phyloP scores from a whole-genome alignment of 2,888 invertebrate species.

The Argyresthia goedartella region DNA sequence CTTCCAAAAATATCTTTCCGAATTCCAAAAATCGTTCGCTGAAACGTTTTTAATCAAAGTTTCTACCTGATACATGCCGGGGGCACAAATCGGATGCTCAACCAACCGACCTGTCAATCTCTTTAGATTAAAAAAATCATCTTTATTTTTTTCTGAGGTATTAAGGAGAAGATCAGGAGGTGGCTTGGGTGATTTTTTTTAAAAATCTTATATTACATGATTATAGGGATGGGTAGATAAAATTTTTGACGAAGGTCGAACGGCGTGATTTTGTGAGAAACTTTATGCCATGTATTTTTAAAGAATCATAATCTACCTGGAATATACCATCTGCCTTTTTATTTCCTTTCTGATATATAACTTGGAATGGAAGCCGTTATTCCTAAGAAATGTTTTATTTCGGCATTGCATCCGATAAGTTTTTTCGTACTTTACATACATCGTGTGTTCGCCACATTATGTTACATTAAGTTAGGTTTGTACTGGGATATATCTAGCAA shows the following conservation, averaged over 20 bases:
- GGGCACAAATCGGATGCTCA: slow-evolving; percentile 29
- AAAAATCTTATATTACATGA: slow-evolving; percentile 29
- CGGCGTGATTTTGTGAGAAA: slow-evolving; percentile 20
- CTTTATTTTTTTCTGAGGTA: slow-evolving; percentile 58
- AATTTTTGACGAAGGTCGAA: slow-evolving; percentile 64
- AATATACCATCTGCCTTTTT: background rate
- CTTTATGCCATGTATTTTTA: slow-evolving; percentile 22
- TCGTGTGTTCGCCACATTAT: no score
- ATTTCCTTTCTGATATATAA: no score
- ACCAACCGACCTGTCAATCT: slow-evolving; percentile 67
- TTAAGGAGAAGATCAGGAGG: slow-evolving; percentile 29
- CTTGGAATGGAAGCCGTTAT: no score
- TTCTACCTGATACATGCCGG: slow-evolving; percentile 54
- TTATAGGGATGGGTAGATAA: slow-evolving; percentile 62
- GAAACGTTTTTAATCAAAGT: slow-evolving; percentile 68
- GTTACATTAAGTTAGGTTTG: no score
- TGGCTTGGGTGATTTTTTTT: slow-evolving; percentile 15
- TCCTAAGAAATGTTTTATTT: no score
- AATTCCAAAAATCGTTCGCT: slow-evolving; percentile 34
- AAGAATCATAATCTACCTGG: background rate
- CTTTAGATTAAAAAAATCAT: slow-evolving; percentile 65
- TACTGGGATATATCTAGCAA: no score
- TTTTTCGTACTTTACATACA: no score
- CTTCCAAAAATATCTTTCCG: background rate
- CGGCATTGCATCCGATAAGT: no score